A percentile compares a stretch with the other conserved stretches of the same genome.
Conservation (phyloP, 2,888 invertebrate genomes). For the Laspeyria flexula region DNA sequence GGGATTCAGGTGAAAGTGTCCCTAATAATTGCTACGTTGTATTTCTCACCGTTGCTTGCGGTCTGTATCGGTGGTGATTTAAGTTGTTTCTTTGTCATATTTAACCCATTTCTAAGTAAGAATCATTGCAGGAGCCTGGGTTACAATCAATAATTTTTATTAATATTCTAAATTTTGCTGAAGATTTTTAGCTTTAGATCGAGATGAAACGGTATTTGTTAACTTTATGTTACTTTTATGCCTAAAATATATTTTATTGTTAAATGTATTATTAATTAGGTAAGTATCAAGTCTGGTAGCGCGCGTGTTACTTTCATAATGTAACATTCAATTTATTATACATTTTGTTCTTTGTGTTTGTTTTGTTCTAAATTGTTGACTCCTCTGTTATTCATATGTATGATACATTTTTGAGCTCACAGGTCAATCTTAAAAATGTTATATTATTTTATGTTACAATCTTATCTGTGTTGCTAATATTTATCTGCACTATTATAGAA, state of each 20-base stretch:
- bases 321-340: not conserved
- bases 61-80: too few species aligned
- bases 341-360: not conserved
- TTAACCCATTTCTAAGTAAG: too few species aligned
- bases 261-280: not conserved
- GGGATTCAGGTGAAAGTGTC: too few species aligned
- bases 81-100: too few species aligned
- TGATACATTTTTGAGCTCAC: constrained; percentile 1
- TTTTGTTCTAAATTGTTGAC: not conserved
- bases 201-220: not conserved
- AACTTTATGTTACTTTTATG: not conserved
- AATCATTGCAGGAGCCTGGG: too few species aligned
- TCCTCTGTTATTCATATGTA: not conserved
- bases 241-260: not conserved
- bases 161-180: too few species aligned
- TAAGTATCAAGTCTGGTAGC: not conserved
- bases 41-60: too few species aligned
- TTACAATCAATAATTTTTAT: too few species aligned
- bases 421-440: too few species aligned
- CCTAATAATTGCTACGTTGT: too few species aligned
- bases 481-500: too few species aligned
- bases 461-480: too few species aligned
- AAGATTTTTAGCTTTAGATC: not conserved
- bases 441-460: not conserved
- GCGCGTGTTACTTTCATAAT: not conserved